Conservation (phyloP, 2,797 vertebrate genomes). For the Sus cebifrons region DNA sequence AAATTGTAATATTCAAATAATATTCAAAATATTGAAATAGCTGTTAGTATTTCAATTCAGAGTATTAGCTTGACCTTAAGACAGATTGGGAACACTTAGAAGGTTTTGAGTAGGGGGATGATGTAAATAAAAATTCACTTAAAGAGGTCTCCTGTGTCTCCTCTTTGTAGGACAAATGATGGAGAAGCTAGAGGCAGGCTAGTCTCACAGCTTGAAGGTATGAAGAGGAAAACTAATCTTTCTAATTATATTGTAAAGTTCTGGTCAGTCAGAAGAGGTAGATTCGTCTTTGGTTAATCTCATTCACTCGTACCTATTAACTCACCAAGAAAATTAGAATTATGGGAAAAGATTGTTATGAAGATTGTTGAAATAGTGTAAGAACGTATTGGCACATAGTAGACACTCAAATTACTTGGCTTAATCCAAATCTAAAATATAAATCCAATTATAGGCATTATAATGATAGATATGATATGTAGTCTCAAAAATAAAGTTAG, state of each 20-base stretch:
- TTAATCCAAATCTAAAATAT: slow-evolving; percentile 46
- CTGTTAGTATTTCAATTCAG: slow-evolving; percentile 48
- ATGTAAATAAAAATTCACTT: slow-evolving; percentile 34
- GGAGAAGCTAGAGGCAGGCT: not conserved
- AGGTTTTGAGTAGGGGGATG: not conserved
- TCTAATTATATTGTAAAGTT: slow-evolving; percentile 3
- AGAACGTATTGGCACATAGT: not conserved
- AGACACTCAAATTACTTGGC: not conserved
- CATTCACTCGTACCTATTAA: not conserved
- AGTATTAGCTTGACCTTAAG: slow-evolving; percentile 28
- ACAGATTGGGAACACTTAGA: slow-evolving; percentile 31
- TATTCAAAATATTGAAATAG: not conserved
- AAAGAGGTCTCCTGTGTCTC: not conserved
- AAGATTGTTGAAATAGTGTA: slow-evolving; percentile 55
- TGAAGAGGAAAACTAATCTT: not conserved
- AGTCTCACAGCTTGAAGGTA: not conserved
- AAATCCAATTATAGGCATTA: slow-evolving; percentile 17
- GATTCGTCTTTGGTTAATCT: not conserved
- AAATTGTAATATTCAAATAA: slow-evolving; percentile 52
- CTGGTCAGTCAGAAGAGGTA: not conserved
- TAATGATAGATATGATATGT: not conserved
- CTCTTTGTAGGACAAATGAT: not conserved
- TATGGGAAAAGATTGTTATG: not conserved
- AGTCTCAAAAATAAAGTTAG: slow-evolving; percentile 32
- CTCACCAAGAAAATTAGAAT: not conserved